Conservation (phyloP, 2,113 vertebrate species). For the Tragelaphus imberbis region DNA sequence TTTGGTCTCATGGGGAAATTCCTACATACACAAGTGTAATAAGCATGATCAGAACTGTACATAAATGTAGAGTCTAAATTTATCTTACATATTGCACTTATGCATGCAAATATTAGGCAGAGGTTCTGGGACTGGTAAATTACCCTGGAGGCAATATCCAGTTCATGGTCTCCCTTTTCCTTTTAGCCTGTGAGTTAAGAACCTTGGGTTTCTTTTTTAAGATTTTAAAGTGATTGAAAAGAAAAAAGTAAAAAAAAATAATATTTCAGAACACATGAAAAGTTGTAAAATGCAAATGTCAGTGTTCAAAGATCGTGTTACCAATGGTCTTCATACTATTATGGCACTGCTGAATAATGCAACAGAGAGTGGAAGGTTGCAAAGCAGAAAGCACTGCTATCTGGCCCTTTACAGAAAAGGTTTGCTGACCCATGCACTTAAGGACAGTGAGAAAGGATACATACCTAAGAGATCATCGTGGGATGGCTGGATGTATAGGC, state of each 20-base stretch:
- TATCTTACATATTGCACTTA: fast-evolving
- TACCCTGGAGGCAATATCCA: neutral
- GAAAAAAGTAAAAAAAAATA: neutral
- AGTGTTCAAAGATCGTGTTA: fast-evolving
- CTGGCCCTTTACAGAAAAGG: neutral
- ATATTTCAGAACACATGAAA: neutral
- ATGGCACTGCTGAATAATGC: fast-evolving
- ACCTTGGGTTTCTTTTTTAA: fast-evolving
- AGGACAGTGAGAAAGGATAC: neutral
- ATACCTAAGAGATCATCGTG: fast-evolving
- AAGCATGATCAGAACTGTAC: neutral
- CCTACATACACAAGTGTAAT: neutral
- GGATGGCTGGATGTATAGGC: too few relatives aligned
- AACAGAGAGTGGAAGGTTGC: fast-evolving
- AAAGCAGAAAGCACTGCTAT: neutral
- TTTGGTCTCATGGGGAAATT: neutral
- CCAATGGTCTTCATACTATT: fast-evolving
- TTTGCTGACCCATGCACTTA: fast-evolving
- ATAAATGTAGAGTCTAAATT: neutral
- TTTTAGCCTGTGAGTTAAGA: neutral
- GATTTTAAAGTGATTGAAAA: neutral
- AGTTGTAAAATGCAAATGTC: neutral
- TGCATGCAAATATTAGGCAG: too few relatives aligned
- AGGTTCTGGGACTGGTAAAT: neutral
- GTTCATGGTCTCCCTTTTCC: neutral